Conservation (phyloP, 2,797 vertebrate species). For the Bufotes viridis region DNA sequence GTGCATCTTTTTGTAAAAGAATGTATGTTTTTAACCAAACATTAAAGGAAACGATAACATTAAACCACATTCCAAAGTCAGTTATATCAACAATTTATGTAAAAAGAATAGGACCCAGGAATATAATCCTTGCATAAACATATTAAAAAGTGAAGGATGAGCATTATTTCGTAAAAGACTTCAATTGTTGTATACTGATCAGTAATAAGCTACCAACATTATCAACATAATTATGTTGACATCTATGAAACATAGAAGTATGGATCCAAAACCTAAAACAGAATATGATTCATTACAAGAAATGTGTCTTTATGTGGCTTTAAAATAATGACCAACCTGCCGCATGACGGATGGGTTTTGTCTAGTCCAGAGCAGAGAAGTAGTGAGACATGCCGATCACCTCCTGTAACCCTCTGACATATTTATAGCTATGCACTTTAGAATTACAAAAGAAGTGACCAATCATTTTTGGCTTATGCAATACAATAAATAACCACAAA, state of each 20-base stretch:
- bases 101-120: neutral
- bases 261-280: neutral
- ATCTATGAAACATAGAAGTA: neutral
- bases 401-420: neutral
- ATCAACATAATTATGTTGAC: neutral
- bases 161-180: neutral
- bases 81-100: neutral
- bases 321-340: constrained; percentile 43
- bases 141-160: neutral
- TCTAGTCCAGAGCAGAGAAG: neutral
- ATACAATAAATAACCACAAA: constrained; percentile 35
- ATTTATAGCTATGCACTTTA: constrained; percentile 27
- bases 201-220: neutral
- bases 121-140: neutral
- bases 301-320: neutral
- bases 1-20: no score
- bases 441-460: neutral
- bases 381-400: neutral
- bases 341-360: constrained; percentile 23
- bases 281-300: neutral
- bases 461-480: constrained; percentile 32
- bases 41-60: neutral
- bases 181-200: neutral
- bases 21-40: no score
- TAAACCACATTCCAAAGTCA: neutral